Evolutionary conservation across 2,888 invertebrate species (phyloP), one percentile per base, ranked within the genome.

Genomic region (Lucinisca nassula): DNA sequence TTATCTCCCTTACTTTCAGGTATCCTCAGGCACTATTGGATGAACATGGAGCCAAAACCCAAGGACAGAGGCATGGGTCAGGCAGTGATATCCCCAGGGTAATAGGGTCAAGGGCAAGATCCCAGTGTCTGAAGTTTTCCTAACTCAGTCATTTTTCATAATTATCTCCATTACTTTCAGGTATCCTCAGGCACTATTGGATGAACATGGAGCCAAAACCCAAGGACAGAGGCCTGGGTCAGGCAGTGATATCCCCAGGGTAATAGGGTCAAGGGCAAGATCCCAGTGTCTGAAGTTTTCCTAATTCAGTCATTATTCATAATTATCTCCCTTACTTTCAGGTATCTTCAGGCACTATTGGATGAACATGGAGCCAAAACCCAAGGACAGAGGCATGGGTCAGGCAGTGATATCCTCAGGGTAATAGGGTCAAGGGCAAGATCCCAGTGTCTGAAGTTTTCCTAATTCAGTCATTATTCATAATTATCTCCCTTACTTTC

Each of bases 331-430:
- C n/a, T 74, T 32, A 17, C 10, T 84, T 84, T 58, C 78, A 87
- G 84, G 35, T 84, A 82, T 67, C 74, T 87, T 17, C 81, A 84
- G 72, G 76, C 27, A 21, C 70, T 84, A 0, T 51, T 84, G 45
- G 84, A 87, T 6, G 76, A 79, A 6, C 72, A 82, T 72, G 61
- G 73, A 35, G 80, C 77, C 24, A 84, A 84, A 55, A 12, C 30
- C 6, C 58, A 49, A 8, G 45, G 27, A 0, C 38, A 40, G 24
- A 61, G 76, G 12, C 49, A 55, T 82, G 81, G 79, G 27, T 74
- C 61, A 6, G 24, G 72, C 27, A 45, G 24, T 37, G 38, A 51
- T 79, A 55, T 35, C 98, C 32, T 10, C 67, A 79, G 24, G 82
- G 93, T 21, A 93, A 94, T 21, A n/a, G n/a, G n/a, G 93, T 93